Conservation (phyloP, 1,140 invertebrate species). For the Ctenoplectra terminalis region DNA sequence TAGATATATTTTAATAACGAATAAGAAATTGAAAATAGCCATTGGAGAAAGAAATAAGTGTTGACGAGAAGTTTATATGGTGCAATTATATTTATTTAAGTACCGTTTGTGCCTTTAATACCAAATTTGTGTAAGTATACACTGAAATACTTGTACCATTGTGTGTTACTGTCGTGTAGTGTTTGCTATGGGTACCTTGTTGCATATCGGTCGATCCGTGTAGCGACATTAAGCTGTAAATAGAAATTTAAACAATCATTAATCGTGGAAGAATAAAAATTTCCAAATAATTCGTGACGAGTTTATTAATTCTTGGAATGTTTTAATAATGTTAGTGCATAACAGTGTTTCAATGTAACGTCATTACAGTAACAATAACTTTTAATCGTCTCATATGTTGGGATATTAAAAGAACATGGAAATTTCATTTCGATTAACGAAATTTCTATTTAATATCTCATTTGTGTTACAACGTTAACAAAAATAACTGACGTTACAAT, state of each 20-base stretch:
- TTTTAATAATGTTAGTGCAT: neutral
- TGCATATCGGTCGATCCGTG: neutral
- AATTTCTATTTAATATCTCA: slow-evolving; percentile 34
- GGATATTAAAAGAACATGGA: neutral
- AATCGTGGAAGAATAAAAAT: neutral
- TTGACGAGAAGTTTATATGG: too few relatives aligned
- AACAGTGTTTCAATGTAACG: neutral
- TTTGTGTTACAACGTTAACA: slow-evolving; percentile 43
- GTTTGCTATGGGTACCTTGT: neutral
- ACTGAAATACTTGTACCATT: neutral
- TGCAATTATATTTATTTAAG: neutral
- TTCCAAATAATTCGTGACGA: neutral
- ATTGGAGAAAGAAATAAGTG: neutral
- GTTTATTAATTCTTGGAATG: neutral
- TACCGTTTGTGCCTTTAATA: neutral
- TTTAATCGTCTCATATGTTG: neutral
- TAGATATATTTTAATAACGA: neutral
- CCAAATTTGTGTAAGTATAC: neutral
- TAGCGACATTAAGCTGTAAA: slow-evolving; percentile 11
- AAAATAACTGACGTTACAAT: slow-evolving; percentile 39
- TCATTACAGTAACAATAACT: neutral
- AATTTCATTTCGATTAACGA: neutral
- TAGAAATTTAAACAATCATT: slow-evolving; percentile 4
- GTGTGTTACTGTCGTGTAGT: neutral
- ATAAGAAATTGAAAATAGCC: neutral